Conservation (phyloP, 2,113 vertebrate species). For the Pholis gunnellus region DNA sequence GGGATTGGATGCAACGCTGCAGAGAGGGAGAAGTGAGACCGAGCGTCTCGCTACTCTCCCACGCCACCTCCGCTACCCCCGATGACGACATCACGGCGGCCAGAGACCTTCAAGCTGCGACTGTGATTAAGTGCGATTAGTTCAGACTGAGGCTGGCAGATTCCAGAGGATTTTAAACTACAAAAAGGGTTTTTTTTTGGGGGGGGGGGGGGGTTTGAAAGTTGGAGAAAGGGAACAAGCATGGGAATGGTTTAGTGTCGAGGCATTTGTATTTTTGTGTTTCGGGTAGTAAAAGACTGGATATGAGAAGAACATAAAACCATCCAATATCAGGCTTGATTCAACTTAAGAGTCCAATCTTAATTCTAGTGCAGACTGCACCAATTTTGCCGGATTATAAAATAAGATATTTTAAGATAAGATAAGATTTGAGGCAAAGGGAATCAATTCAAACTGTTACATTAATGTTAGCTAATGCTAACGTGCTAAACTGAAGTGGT, state of each 20-base stretch:
- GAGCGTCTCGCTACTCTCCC: constrained; percentile 72
- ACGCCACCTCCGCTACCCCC: constrained; percentile 70
- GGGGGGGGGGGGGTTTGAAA: constrained; percentile 36
- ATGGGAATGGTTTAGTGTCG: constrained; percentile 30
- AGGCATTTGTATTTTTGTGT: constrained; percentile 30
- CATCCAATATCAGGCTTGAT: background rate
- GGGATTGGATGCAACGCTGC: constrained; percentile 51
- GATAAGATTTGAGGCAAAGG: too few relatives aligned
- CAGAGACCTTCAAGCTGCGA: constrained; percentile 70
- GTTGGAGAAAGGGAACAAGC: constrained; percentile 44
- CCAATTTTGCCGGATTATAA: too few relatives aligned
- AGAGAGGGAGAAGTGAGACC: constrained; percentile 73
- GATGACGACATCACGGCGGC: constrained; percentile 72
- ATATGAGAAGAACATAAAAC: background rate
- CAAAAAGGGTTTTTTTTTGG: constrained; percentile 27
- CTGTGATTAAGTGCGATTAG: constrained; percentile 79
- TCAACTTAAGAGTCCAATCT: background rate
- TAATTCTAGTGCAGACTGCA: background rate
- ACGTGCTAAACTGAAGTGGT: background rate
- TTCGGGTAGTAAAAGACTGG: background rate
- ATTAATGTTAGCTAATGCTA: too few relatives aligned
- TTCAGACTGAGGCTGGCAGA: constrained; percentile 70
- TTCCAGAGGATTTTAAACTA: constrained; percentile 61
- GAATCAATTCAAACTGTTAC: too few relatives aligned
- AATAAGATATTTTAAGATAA: too few relatives aligned